Percentiles rank a stretch among this genome's conserved stretches.
These are phyloP conservation scores for Pandemis corylana DNA, from an alignment of 2,888 invertebrate genomes.

Conservation along the genomic window DNA sequence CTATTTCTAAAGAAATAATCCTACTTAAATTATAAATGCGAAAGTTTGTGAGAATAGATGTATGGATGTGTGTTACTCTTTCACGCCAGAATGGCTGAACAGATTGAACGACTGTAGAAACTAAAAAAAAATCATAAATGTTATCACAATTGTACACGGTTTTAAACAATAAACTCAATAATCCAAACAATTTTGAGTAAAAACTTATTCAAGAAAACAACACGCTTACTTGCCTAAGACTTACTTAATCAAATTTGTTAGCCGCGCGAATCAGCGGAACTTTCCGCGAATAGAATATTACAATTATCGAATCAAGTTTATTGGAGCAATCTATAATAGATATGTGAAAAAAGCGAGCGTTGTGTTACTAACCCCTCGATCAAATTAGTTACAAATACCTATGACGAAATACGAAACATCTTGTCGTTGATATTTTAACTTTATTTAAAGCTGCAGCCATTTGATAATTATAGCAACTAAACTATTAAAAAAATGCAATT, in stretches of 20 bases:
- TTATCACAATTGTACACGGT: too few relatives aligned
- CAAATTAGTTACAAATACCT: not conserved
- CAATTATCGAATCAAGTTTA: not conserved
- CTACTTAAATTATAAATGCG: too few relatives aligned
- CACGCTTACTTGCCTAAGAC: not conserved
- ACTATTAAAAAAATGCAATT: not conserved
- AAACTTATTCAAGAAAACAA: too few relatives aligned
- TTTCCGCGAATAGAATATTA: not conserved
- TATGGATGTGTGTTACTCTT: too few relatives aligned
- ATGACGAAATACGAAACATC: not conserved
- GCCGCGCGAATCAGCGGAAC: not conserved
- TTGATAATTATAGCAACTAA: constrained; percentile 11
- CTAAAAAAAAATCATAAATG: too few relatives aligned
- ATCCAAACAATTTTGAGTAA: too few relatives aligned
- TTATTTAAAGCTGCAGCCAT: not conserved
- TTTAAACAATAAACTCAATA: too few relatives aligned
- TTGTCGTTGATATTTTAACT: not conserved
- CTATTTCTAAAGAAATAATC: too few relatives aligned
- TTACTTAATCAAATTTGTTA: not conserved
- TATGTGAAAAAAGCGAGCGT: not conserved
- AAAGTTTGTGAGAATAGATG: too few relatives aligned
- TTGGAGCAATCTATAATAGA: not conserved
- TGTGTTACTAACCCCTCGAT: not conserved
- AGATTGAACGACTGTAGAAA: too few relatives aligned
- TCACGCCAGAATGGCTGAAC: too few relatives aligned